These are phyloP conservation scores for Sinotaia quadrata DNA, from an alignment of 2,888 invertebrate species.

Conservation along the genomic window DNA sequence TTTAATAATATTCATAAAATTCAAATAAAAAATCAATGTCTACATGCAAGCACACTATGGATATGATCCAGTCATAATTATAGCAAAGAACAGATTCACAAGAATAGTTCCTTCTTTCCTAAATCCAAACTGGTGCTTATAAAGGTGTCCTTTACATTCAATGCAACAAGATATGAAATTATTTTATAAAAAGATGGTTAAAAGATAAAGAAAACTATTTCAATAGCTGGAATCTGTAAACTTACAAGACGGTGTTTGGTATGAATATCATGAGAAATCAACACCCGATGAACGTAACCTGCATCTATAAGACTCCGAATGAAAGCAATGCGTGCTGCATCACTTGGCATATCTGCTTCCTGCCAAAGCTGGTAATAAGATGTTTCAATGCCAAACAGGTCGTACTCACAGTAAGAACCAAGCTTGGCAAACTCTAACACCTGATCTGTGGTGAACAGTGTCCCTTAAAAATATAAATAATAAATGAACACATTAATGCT, in stretches of 20 bases:
- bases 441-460: conserved; percentile 65
- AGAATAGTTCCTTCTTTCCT: no score
- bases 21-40: no score
- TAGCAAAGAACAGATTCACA: no score
- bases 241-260: conserved; percentile 86
- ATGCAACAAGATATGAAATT: no score
- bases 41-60: no score
- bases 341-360: conserved; percentile 83
- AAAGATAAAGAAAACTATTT: background rate
- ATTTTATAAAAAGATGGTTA: background rate
- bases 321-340: conserved; percentile 79
- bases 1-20: no score
- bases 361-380: conserved; percentile 80
- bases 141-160: no score
- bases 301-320: conserved; percentile 78
- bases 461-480: conserved; percentile 62
- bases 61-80: no score
- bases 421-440: conserved; percentile 78
- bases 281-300: conserved; percentile 78
- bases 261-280: conserved; percentile 88
- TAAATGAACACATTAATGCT: background rate
- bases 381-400: conserved; percentile 80
- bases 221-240: conserved; percentile 12
- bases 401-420: conserved; percentile 84
- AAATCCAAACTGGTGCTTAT: no score